Conservation (phyloP, 2,113 vertebrate genomes). For the Odobenus rosmarus region DNA sequence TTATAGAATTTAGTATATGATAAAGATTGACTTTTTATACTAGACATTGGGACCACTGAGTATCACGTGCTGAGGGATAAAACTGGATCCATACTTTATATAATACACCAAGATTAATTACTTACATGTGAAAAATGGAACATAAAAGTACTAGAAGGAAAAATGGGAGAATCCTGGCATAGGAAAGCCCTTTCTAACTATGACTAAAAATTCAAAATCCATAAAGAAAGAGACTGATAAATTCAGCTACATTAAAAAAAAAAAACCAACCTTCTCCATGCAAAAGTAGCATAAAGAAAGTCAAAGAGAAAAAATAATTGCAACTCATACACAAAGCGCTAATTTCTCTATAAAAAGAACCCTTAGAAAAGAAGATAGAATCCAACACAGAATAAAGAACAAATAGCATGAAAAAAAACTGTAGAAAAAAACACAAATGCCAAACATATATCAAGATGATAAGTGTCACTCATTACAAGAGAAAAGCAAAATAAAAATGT, state of each 20-base stretch:
- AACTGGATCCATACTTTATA: background rate
- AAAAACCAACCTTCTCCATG: background rate
- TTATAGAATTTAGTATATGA: background rate
- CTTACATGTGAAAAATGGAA: constrained; percentile 11
- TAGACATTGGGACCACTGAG: background rate
- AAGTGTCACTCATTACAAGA: background rate
- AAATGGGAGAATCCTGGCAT: background rate
- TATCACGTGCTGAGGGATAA: background rate
- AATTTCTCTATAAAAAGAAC: constrained; percentile 56
- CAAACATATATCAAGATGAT: constrained; percentile 38
- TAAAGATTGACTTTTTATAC: background rate
- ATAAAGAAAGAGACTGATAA: constrained; percentile 37
- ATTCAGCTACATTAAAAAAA: background rate
- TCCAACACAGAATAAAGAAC: constrained; percentile 41
- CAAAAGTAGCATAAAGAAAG: constrained; percentile 15
- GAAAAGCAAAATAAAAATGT: constrained; percentile 13
- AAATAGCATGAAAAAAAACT: constrained; percentile 36
- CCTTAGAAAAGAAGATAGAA: constrained; percentile 2
- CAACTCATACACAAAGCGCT: background rate
- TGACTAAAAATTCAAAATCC: constrained; percentile 47
- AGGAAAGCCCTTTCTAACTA: background rate
- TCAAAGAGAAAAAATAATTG: constrained; percentile 9
- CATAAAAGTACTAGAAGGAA: constrained; percentile 35
- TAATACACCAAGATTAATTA: background rate
- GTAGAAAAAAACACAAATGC: background rate